Evolutionary conservation across 2,888 invertebrate genomes (phyloP), one percentile per base, ranked within the genome.

Genomic region (Lordiphosa fenestrarum): DNA sequence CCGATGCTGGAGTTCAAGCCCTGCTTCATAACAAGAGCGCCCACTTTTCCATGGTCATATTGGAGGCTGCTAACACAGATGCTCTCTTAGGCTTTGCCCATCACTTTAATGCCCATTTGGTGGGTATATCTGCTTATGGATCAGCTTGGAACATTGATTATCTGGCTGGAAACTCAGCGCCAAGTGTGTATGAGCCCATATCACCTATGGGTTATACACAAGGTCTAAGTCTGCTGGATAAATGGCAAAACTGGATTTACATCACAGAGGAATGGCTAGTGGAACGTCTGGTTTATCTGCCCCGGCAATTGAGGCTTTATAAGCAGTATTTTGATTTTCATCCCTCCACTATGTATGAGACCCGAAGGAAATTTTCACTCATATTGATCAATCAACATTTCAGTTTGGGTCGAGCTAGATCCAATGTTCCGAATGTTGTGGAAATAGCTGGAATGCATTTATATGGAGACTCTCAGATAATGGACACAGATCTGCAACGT

Each of bases 311-410:
- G 3, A 12, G 39, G 33, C 46, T 53, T 1, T 47, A 39, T 30
- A 41, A 41, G 0, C 53, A 60, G 53, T 60, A 68, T 52, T 71
- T 73, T 12, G 10, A 37, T 42, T 3, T 6, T 10, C 9, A 25
- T 9, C 2, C 13, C 2, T 6, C 6, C 6, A 36, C 10, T 51
- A 5, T 72, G 51, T 42, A 54, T 58, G 66, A 74, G 10, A 53
- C 78, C 6, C 37, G 70, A 4, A 66, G 55, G 25, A 84, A 78
- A 48, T 61, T 81, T 4, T 80, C 87, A 3, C 40, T 87, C 7
- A 67, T 84, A 3, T 52, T 88, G 10, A 46, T 87, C 0, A 88
- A 88, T 60, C 76, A 82, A 41, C 82, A 84, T 47, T 72, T 76
- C 23, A 71, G 71, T 1, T 36, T 78, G 12, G 66, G 68, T 4